Evolutionary conservation across 2,797 vertebrate genomes (phyloP).

Genomic region (Acanthurus tractus): DNA sequence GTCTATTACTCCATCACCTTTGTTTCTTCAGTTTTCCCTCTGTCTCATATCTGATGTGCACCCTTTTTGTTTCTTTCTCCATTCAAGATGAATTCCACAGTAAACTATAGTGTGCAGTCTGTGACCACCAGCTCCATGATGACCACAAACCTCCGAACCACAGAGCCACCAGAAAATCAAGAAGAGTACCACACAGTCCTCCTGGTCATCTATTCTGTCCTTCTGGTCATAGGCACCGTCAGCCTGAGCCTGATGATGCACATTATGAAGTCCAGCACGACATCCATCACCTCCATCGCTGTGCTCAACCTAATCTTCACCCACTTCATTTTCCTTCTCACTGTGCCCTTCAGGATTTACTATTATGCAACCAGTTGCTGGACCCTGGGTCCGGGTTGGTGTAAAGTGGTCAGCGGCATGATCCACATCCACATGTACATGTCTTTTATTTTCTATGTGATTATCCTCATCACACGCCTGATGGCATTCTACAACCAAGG

Average conservation of each 20-base stretch:
- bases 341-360: slow-evolving; percentile 91
- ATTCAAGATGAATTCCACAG: slow-evolving; percentile 22
- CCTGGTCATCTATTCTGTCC: slow-evolving; percentile 80
- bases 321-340: slow-evolving; percentile 91
- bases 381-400: slow-evolving; percentile 72
- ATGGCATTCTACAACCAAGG: slow-evolving; percentile 86
- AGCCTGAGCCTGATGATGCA: slow-evolving; percentile 85
- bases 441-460: slow-evolving; percentile 90
- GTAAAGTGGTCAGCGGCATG: slow-evolving; percentile 90
- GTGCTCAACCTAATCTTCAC: slow-evolving; percentile 91
- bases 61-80: background rate
- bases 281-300: slow-evolving; percentile 89
- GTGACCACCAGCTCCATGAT: accelerated
- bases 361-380: slow-evolving; percentile 83
- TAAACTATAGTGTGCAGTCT: accelerated
- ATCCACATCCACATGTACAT: slow-evolving; percentile 95
- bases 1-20: background rate
- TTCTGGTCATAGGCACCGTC: slow-evolving; percentile 83
- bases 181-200: slow-evolving; percentile 46
- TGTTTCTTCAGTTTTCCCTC: background rate
- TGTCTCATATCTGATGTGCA: background rate
- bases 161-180: accelerated
- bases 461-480: slow-evolving; percentile 88
- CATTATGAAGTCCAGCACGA: slow-evolving; percentile 86
- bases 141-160: accelerated